Conservation (phyloP, 2,113 vertebrate genomes). For the Litocranius walleri region DNA sequence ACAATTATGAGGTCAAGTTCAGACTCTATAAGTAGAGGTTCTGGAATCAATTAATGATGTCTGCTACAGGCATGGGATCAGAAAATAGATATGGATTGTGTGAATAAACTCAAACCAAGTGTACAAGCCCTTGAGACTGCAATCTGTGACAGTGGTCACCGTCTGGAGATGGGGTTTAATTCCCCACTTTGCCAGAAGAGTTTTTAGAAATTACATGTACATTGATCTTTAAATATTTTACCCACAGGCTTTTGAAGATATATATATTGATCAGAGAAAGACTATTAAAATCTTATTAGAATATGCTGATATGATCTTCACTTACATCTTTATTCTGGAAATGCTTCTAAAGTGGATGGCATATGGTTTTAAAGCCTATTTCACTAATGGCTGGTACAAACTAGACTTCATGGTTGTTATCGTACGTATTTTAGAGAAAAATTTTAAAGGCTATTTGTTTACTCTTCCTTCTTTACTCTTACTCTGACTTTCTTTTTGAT, state of each 20-base stretch:
- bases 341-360: slow-evolving; percentile 98
- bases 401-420: slow-evolving; percentile 97
- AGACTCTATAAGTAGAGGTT: neutral
- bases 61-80: neutral
- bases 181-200: neutral
- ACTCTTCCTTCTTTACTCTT: neutral
- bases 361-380: slow-evolving; percentile 96
- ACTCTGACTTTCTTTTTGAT: neutral
- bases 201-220: neutral
- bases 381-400: slow-evolving; percentile 97
- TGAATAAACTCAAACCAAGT: neutral
- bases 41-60: neutral
- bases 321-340: slow-evolving; percentile 96
- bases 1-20: neutral
- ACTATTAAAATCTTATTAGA: slow-evolving; percentile 90
- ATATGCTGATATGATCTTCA: slow-evolving; percentile 96
- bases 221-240: slow-evolving; percentile 13
- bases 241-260: slow-evolving; percentile 93
- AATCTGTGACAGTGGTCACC: neutral
- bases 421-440: slow-evolving; percentile 83
- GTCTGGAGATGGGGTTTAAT: neutral
- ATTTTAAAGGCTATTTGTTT: neutral
- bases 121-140: neutral
- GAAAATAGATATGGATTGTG: neutral
- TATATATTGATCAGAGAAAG: slow-evolving; percentile 89